These are phyloP conservation scores for Coccyzus lansbergi DNA, from an alignment of 2,797 vertebrate species.

Conservation along the genomic window DNA sequence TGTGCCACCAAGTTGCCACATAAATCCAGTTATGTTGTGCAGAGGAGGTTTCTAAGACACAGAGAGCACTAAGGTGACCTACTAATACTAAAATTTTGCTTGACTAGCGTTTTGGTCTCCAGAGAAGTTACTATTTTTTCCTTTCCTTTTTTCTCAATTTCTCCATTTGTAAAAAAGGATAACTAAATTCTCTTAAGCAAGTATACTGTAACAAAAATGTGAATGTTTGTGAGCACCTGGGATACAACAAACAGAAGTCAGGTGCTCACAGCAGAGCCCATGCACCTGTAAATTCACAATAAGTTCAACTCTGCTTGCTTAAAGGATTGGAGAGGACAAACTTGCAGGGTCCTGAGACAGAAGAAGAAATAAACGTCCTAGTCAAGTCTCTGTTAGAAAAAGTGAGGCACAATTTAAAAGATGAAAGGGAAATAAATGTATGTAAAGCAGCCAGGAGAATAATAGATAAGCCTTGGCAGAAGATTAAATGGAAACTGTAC, in stretches of 20 bases:
- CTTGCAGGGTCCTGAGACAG: neutral
- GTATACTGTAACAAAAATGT: neutral
- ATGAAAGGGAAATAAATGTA: slow-evolving; percentile 63
- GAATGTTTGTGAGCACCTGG: neutral
- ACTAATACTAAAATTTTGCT: neutral
- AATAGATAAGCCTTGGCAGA: slow-evolving; percentile 42
- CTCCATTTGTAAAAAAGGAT: neutral
- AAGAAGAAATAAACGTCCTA: neutral
- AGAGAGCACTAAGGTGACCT: neutral
- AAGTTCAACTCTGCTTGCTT: neutral
- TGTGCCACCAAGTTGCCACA: neutral
- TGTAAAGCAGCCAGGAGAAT: slow-evolving; percentile 54
- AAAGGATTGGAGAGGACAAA: neutral
- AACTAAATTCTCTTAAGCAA: neutral
- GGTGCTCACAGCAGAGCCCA: neutral
- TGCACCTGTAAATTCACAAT: neutral
- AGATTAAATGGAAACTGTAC: slow-evolving; percentile 55
- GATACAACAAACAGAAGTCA: neutral
- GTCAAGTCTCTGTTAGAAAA: neutral
- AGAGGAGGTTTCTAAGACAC: neutral
- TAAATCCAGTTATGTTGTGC: neutral
- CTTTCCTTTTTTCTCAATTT: neutral
- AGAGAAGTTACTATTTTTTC: neutral
- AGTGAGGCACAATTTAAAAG: slow-evolving; percentile 28
- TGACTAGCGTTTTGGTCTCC: neutral